Conservation (phyloP, 2,113 vertebrate species). For the Xenopus laevis region DNA sequence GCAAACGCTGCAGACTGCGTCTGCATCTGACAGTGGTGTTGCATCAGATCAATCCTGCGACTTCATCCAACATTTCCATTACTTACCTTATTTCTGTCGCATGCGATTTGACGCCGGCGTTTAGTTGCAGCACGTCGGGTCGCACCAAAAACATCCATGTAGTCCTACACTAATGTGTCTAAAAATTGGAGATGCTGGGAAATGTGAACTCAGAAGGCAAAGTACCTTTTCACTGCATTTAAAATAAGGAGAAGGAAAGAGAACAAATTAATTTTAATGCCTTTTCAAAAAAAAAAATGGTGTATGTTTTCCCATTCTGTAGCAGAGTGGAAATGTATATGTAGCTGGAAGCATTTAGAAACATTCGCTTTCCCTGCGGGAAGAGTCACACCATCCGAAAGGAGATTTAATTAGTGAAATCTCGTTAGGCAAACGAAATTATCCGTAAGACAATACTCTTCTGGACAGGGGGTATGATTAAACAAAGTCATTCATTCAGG, state of each 20-base stretch:
- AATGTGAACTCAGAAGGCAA: slow-evolving; percentile 37
- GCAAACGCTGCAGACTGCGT: too few relatives aligned
- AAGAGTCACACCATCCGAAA: slow-evolving; percentile 79
- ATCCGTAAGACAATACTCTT: slow-evolving; percentile 93
- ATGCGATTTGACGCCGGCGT: too few relatives aligned
- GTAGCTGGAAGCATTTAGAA: slow-evolving; percentile 71
- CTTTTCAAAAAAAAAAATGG: slow-evolving; percentile 12
- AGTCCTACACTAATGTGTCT: too few relatives aligned
- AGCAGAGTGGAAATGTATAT: slow-evolving; percentile 76
- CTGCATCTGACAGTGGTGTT: too few relatives aligned
- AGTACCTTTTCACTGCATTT: slow-evolving; percentile 33
- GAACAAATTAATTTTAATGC: slow-evolving; percentile 51
- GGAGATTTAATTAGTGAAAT: slow-evolving; percentile 98
- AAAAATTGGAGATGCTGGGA: too few relatives aligned
- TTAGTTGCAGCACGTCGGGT: too few relatives aligned
- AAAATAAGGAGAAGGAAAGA: slow-evolving; percentile 26
- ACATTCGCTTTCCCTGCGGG: slow-evolving; percentile 76
- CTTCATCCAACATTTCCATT: too few relatives aligned
- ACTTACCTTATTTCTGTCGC: too few relatives aligned
- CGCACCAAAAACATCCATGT: too few relatives aligned
- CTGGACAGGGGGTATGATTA: slow-evolving; percentile 82
- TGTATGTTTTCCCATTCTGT: slow-evolving; percentile 24
- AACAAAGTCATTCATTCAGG: slow-evolving; percentile 72
- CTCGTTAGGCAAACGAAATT: slow-evolving; percentile 98
- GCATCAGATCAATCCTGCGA: too few relatives aligned